phyloP scores from a whole-genome alignment of 2,113 vertebrate species.

The Atrichornis clamosus region DNA sequence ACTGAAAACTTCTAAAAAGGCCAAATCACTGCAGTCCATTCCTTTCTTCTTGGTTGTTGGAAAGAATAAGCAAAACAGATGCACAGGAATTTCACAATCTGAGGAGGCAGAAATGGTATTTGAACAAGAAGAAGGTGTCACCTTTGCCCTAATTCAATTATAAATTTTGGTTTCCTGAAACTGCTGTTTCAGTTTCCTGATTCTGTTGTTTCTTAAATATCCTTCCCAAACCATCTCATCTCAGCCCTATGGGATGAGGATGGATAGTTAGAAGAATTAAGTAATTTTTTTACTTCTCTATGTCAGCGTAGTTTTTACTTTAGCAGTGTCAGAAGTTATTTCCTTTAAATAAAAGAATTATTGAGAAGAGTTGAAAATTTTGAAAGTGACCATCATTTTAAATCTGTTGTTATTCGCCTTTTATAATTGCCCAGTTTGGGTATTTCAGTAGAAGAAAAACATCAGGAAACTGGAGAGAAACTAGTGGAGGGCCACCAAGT shows the following conservation, averaged over 20 bases:
- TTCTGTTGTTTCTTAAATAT: neutral
- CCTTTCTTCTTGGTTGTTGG: neutral
- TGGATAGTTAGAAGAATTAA: neutral
- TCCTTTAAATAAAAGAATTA: neutral
- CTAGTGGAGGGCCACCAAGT: neutral
- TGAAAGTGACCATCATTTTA: neutral
- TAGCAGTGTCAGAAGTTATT: neutral
- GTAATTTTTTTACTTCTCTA: neutral
- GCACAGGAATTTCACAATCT: neutral
- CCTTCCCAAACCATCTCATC: neutral
- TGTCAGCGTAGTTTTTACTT: neutral
- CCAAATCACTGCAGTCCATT: neutral
- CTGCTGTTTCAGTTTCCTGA: neutral
- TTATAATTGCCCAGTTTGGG: neutral
- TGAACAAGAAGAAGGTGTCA: neutral
- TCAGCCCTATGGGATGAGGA: neutral
- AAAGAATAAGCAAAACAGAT: neutral
- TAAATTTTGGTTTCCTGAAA: neutral
- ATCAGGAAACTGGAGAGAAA: neutral
- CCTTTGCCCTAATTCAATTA: neutral
- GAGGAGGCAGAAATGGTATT: neutral
- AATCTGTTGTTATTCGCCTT: neutral
- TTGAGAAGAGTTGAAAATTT: neutral
- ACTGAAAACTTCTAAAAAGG: neutral
- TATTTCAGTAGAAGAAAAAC: neutral